A percentile compares a stretch with the other conserved stretches of the same genome.
Conservation (phyloP, 1,140 invertebrate genomes). For the Drosophila ohnishii region DNA sequence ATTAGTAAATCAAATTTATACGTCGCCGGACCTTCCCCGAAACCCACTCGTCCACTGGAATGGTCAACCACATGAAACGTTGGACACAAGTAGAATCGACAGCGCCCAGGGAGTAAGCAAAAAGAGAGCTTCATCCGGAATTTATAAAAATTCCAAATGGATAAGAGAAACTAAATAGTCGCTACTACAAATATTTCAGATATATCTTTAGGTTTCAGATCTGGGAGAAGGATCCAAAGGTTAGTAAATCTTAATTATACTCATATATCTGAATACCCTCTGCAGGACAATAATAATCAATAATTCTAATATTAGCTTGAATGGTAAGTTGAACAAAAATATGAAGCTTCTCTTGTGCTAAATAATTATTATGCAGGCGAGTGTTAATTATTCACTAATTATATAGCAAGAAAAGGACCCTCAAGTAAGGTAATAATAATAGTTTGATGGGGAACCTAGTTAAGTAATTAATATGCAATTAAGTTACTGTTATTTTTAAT, state of each 20-base stretch:
- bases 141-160: not conserved
- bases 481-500: too few species aligned
- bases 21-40: slow-evolving; percentile 13
- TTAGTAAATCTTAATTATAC: not conserved
- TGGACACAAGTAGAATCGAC: slow-evolving; percentile 35
- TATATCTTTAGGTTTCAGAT: too few species aligned
- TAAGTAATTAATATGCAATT: not conserved
- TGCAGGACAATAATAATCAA: not conserved
- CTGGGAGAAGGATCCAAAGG: too few species aligned
- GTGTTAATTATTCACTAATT: slow-evolving; percentile 5
- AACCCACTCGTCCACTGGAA: slow-evolving; percentile 6
- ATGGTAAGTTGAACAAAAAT: not conserved
- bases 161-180: not conserved
- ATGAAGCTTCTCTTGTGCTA: not conserved
- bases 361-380: not conserved
- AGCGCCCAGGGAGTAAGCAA: not conserved
- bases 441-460: not conserved
- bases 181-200: not conserved
- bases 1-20: slow-evolving; percentile 78
- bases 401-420: not conserved
- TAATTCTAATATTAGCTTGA: not conserved
- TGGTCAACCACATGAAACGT: slow-evolving; percentile 65
- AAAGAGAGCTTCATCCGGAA: not conserved
- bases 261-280: not conserved
- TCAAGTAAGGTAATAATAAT: not conserved